Conservation (phyloP, 2,888 invertebrate species). For the Boloria euphrosyne region DNA sequence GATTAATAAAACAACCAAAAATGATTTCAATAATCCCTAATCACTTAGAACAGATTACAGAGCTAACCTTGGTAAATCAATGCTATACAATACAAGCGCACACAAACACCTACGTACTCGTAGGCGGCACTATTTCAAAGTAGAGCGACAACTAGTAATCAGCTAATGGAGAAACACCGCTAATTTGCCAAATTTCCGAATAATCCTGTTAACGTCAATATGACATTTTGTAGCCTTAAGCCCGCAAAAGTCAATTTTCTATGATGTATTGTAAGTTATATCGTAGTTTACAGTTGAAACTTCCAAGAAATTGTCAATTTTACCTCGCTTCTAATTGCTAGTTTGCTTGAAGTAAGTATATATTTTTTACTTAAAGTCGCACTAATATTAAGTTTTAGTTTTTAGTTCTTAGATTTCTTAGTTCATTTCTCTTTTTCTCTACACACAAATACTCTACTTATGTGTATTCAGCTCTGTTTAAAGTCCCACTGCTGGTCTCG, state of each 20-base stretch:
- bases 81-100: neutral
- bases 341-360: neutral
- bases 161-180: slow-evolving; percentile 29
- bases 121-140: slow-evolving; percentile 7
- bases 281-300: neutral
- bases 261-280: slow-evolving; percentile 6
- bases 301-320: too few species aligned
- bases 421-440: too few species aligned
- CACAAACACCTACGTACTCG: neutral
- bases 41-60: too few species aligned
- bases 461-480: too few species aligned
- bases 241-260: neutral
- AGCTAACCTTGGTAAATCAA: slow-evolving; percentile 2
- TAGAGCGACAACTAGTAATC: slow-evolving; percentile 16
- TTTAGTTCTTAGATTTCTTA: too few species aligned
- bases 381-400: too few species aligned
- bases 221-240: slow-evolving; percentile 13
- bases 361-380: too few species aligned
- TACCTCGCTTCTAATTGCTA: neutral
- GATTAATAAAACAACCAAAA: too few species aligned
- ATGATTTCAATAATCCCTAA: too few species aligned
- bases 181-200: slow-evolving; percentile 19
- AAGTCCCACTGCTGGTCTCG: too few species aligned
- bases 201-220: slow-evolving; percentile 19
- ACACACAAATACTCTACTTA: too few species aligned